Evolutionary conservation across 2,113 vertebrate genomes (phyloP).

Genomic region (Hoplias malabaricus): DNA sequence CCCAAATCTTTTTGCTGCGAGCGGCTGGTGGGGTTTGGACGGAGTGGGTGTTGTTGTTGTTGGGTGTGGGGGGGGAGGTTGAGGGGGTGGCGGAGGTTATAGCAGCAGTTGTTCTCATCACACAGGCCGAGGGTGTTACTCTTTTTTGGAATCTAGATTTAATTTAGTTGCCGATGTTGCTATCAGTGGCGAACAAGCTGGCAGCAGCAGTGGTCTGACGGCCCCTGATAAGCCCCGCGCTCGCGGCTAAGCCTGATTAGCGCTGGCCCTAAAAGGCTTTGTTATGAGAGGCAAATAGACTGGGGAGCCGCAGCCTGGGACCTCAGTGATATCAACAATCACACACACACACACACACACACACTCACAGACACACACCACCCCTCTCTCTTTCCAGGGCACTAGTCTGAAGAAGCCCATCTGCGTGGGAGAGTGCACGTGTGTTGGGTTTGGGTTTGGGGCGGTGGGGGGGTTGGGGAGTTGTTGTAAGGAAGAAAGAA

Average conservation of each 20-base stretch:
- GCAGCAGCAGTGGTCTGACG: slow-evolving; percentile 55
- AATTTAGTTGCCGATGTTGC: slow-evolving; percentile 64
- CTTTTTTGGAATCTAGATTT: slow-evolving; percentile 63
- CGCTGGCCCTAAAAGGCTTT: slow-evolving; percentile 60
- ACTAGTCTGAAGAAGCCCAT: slow-evolving; percentile 30
- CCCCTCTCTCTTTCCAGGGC: slow-evolving; percentile 31
- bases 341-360: slow-evolving; percentile 34
- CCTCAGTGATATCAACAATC: slow-evolving; percentile 62
- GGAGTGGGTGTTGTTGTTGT: too few species aligned
- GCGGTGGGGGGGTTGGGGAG: background rate
- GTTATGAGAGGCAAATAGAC: slow-evolving; percentile 66
- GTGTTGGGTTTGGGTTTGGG: background rate
- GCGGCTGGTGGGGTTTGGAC: background rate
- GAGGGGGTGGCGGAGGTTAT: background rate
- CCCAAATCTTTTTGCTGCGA: slow-evolving; percentile 20
- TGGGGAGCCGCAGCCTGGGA: slow-evolving; percentile 59
- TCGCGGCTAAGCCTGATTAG: slow-evolving; percentile 65
- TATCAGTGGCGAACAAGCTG: slow-evolving; percentile 60
- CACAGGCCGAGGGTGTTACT: slow-evolving; percentile 45
- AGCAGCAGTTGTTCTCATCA: slow-evolving; percentile 53
- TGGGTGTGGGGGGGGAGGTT: background rate
- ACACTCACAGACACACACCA: slow-evolving; percentile 2
- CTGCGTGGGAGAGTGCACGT: background rate
- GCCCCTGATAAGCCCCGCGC: slow-evolving; percentile 56
- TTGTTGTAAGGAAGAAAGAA: background rate